These are phyloP conservation scores for Idris sp. DNA, from an alignment of 1,140 invertebrate species.

Conservation along the genomic window DNA sequence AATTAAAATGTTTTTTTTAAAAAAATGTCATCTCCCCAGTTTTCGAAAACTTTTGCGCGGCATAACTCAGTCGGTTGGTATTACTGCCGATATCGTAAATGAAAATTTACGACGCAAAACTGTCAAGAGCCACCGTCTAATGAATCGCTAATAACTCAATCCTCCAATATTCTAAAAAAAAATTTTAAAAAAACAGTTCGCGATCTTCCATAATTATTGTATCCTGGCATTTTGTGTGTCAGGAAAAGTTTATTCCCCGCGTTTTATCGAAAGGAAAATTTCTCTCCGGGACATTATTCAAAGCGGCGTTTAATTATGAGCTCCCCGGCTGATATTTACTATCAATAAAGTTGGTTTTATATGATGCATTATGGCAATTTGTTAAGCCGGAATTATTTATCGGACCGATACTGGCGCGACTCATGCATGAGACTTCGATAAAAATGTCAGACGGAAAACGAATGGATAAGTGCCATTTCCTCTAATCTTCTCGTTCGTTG, in stretches of 20 bases:
- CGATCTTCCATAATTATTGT: not conserved
- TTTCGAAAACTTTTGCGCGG: no score
- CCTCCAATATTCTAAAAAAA: no score
- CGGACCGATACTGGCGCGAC: constrained; percentile 21
- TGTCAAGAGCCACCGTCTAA: constrained; percentile 17
- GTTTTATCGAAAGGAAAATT: no score
- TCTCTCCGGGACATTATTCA: constrained; percentile 8
- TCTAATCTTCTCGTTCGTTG: constrained; percentile 38
- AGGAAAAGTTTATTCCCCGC: no score
- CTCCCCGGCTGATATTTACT: constrained; percentile 31
- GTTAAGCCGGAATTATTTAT: constrained; percentile 48
- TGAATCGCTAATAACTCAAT: constrained; percentile 35
- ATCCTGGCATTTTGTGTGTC: no score
- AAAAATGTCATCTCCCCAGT: no score
- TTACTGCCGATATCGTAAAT: constrained; percentile 32
- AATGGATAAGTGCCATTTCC: constrained; percentile 57
- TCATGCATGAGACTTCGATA: constrained; percentile 39
- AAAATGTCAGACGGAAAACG: constrained; percentile 50
- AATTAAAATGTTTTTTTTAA: no score
- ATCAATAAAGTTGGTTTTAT: constrained; percentile 35
- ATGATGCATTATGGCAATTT: constrained; percentile 53
- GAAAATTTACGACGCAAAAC: constrained; percentile 25
- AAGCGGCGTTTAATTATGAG: constrained; percentile 28
- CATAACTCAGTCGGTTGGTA: constrained; percentile 15
- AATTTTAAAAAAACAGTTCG: constrained; percentile 12